These are phyloP conservation scores for Erynnis tages DNA, from an alignment of 2,888 invertebrate species.

Conservation along the genomic window DNA sequence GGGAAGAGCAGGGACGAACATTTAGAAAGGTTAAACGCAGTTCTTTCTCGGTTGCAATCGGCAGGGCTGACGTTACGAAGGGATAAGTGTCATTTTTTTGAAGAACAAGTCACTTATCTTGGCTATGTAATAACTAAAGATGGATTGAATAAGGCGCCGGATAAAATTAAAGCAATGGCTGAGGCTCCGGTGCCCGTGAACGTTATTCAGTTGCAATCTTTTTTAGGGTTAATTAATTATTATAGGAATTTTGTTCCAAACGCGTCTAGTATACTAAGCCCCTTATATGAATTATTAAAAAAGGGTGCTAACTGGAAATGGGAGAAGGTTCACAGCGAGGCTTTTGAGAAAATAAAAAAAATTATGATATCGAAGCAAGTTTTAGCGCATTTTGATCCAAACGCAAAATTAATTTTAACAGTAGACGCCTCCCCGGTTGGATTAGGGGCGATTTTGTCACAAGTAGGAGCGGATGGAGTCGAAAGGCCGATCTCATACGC, in stretches of 20 bases:
- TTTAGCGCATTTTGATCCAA: neutral
- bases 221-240: too few species aligned
- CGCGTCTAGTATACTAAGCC: constrained; percentile 21
- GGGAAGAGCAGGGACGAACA: constrained; percentile 18
- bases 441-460: constrained; percentile 10
- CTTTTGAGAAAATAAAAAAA: constrained; percentile 21
- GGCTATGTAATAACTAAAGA: constrained; percentile 24
- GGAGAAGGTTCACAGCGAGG: constrained; percentile 5
- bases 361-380: constrained; percentile 5
- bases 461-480: neutral
- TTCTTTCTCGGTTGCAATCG: constrained; percentile 28
- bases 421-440: constrained; percentile 6
- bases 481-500: constrained; percentile 33
- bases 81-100: constrained; percentile 34
- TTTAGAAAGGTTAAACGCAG: constrained; percentile 24
- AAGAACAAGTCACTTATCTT: constrained; percentile 27
- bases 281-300: constrained; percentile 27
- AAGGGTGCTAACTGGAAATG: constrained; percentile 29
- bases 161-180: constrained; percentile 28
- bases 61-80: constrained; percentile 29
- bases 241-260: too few species aligned
- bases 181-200: constrained; percentile 25
- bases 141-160: constrained; percentile 21
- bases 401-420: constrained; percentile 3
- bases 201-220: constrained; percentile 28